Base-by-base conservation (phyloP, 37 sponge, comb jelly and placozoan genomes). In the Spongilla lacustris region DNA sequence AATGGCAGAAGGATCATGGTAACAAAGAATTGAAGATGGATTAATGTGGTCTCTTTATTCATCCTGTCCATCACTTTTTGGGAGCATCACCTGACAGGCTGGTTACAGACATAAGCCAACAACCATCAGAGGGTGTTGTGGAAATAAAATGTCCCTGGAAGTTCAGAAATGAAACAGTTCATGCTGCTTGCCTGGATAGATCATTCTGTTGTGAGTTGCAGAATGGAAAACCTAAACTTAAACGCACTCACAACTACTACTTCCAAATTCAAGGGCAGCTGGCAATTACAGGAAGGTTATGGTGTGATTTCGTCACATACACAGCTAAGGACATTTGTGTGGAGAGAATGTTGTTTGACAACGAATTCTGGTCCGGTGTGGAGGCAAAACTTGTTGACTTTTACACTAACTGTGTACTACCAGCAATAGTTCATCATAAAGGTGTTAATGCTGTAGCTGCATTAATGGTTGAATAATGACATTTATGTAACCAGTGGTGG, bases 231-330 rank as follows among this genome's bases (percentile, higher is more conserved):
- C 46, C 46, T 21, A 8, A 46, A 14, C 84, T 83, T 19, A 91
- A 89, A 67, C 25, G 69, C 14, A 73, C 34, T 30, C 92, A 91
- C 76, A 19, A n/a, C 12, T 91, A 87, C 69, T 87, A 87, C 70
- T 79, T 77, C 41, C 91, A 91, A 77, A 86, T 91, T 10, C 83
- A 82, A 73, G 50, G 79, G 33, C 90, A 90, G 68, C 76, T 89
- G 19, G 83, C 78, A 50, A 74, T 90, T 23, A 81, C 72, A 28
- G 19, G 30, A 24, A 79, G 46, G 46, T 46, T 48, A 10, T 83
- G 85, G 90, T 89, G 85, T 79, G 90, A 89, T 70, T 88, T 88
- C 50, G 68, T 69, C 68, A 69, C 82, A 28, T 88, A 38, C 68
- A 88, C 71, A 19, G 31, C 58, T n/a, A 14, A 30, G 90, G 36